These are phyloP conservation scores for Drosophila sturtevanti DNA, from an alignment of 1,140 invertebrate genomes.

Conservation along the genomic window DNA sequence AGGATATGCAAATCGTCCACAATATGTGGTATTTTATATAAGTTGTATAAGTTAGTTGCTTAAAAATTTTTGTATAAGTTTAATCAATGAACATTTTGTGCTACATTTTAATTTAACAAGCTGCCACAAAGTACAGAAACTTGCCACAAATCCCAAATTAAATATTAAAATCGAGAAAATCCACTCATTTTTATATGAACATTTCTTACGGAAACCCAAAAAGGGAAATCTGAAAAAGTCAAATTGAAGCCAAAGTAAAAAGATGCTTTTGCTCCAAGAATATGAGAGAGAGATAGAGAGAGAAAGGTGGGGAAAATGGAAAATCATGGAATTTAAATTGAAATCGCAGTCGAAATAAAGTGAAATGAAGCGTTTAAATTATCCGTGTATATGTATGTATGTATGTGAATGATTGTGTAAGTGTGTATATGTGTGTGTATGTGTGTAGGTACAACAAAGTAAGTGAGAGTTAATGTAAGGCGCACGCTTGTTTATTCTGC, in stretches of 20 bases:
- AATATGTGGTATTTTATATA: too few species aligned
- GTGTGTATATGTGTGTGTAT: constrained; percentile 30
- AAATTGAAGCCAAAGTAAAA: constrained; percentile 54
- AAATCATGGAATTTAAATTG: constrained; percentile 78
- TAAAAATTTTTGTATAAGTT: neutral
- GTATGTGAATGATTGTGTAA: neutral
- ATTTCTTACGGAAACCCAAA: constrained; percentile 26
- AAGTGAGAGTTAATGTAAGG: constrained; percentile 70
- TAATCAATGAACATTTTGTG: constrained; percentile 11
- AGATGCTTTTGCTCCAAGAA: constrained; percentile 29
- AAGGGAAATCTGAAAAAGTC: constrained; percentile 36
- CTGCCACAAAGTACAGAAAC: constrained; percentile 1
- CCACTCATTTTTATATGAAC: constrained; percentile 57
- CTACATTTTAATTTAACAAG: constrained; percentile 52
- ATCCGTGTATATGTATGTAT: constrained; percentile 3
- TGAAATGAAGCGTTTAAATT: constrained; percentile 79
- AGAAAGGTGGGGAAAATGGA: too few species aligned
- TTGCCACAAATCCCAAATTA: constrained; percentile 57
- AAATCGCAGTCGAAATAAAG: constrained; percentile 80
- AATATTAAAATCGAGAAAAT: constrained; percentile 74
- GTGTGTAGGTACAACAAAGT: constrained; percentile 31
- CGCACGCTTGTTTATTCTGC: constrained; percentile 70
- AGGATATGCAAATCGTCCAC: too few species aligned
- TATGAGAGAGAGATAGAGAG: too few species aligned
- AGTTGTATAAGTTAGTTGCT: neutral